These are phyloP conservation scores for Montipora efflorescens DNA, from an alignment of 64 coral and sea anemone species.

Conservation along the genomic window DNA sequence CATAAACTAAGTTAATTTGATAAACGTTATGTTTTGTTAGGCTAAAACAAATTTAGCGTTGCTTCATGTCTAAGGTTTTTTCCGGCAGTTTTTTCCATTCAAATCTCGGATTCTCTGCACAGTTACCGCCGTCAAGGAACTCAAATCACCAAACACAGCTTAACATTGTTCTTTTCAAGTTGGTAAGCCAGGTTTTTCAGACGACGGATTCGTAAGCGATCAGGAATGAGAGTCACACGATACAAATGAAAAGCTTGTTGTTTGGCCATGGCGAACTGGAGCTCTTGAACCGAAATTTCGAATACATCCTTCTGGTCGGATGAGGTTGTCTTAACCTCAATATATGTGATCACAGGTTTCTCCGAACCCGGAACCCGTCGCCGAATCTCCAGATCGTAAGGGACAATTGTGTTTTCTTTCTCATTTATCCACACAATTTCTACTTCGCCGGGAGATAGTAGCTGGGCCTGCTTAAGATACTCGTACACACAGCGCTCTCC, in stretches of 20 bases:
- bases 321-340: slow-evolving; percentile 76
- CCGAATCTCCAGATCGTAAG: slow-evolving; percentile 63
- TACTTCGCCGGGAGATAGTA: neutral
- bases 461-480: slow-evolving; percentile 40
- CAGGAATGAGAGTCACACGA: slow-evolving; percentile 45
- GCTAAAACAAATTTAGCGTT: too few relatives aligned
- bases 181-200: slow-evolving; percentile 38
- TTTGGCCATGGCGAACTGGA: slow-evolving; percentile 17
- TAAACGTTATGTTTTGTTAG: too few relatives aligned
- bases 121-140: neutral
- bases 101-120: neutral
- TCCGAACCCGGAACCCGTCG: neutral
- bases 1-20: too few relatives aligned
- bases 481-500: slow-evolving; percentile 67
- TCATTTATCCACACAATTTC: slow-evolving; percentile 72
- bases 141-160: slow-evolving; percentile 57
- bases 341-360: slow-evolving; percentile 6
- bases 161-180: slow-evolving; percentile 49
- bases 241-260: slow-evolving; percentile 40
- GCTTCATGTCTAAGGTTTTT: too few relatives aligned
- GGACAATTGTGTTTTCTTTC: slow-evolving; percentile 23
- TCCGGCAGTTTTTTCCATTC: too few relatives aligned
- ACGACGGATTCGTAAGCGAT: slow-evolving; percentile 26
- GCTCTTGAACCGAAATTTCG: slow-evolving; percentile 60
- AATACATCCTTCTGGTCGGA: slow-evolving; percentile 57